phyloP scores from a whole-genome alignment of 2,113 vertebrate genomes.

The Gavialis gangeticus region DNA sequence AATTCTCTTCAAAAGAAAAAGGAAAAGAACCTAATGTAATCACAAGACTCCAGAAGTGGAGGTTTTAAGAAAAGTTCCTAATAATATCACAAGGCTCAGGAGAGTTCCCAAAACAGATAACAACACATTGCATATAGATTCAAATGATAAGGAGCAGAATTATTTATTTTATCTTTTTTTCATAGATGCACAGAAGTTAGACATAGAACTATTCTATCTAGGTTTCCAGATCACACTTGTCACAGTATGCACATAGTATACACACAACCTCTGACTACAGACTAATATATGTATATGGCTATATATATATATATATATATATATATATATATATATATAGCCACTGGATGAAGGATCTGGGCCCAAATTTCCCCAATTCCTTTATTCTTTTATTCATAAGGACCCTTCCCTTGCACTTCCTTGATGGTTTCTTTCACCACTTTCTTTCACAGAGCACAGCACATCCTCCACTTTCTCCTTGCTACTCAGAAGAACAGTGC shows the following conservation, averaged over 20 bases:
- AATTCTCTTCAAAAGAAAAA: not conserved
- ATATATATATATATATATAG: too few species aligned
- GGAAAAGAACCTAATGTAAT: not conserved
- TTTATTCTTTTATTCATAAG: not conserved
- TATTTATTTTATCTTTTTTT: not conserved
- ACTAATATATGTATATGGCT: too few species aligned
- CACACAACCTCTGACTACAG: too few species aligned
- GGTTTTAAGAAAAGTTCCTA: not conserved
- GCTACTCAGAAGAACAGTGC: not conserved
- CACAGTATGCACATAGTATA: too few species aligned
- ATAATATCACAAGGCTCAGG: not conserved
- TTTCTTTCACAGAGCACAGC: not conserved
- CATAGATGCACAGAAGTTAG: not conserved
- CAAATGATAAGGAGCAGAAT: not conserved
- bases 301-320: too few species aligned
- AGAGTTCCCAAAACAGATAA: not conserved
- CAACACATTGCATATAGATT: not conserved
- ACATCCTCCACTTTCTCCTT: not conserved
- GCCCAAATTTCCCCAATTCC: not conserved
- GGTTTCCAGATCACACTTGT: not conserved
- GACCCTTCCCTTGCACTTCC: not conserved
- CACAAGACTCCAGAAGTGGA: not conserved
- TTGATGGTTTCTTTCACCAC: not conserved
- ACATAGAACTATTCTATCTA: not conserved
- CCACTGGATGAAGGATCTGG: not conserved